Evolutionary conservation across 2,888 invertebrate genomes (phyloP), one percentile per base, ranked within the genome.

Genomic region (Chymomyza procnemis): DNA sequence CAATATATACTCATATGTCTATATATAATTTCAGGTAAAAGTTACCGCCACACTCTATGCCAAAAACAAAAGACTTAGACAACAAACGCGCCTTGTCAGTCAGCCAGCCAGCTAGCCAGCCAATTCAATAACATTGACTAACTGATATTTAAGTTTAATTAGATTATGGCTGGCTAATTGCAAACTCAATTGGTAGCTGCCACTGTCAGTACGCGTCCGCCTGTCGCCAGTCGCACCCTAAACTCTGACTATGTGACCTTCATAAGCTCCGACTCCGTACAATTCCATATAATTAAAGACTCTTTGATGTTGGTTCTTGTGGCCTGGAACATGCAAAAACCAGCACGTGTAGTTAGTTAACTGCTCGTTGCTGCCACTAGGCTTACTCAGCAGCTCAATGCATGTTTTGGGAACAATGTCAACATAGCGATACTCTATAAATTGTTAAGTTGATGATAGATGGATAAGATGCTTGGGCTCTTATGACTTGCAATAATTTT

Each of bases 31-130:
- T 52, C 46, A 21, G 70, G 73, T 75, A 76, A 69, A 79, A 70
- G 67, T 41, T 9, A 1, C 2, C 12, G 9, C 34, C 34, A 34
- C 34, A 34, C 34, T 34, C 34, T 34, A n/a, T n/a, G n/a, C n/a
- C n/a, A 34, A 64, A 55, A 67, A 87, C 81, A 81, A 81, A 77
- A 81, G 86, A 73, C 68, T 75, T 78, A 61, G 63, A 69, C 73
- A 78, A 71, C 72, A 69, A 70, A 75, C 56, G n/a, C 14, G 75
- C 34, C 34, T 41, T 41, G 34, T 41, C 34, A 12, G 34, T 1
- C 34, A 3, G 12, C 12, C 34, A 41, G 34, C 2, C 34, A 3
- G 12, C 12, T 12, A 41, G 34, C 2, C 34, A 3, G 12, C 12
- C 34, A 41, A 41, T 26, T 26, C 26, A 26, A 26, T 26, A 6